Evolutionary conservation across 2,888 invertebrate species (phyloP).

Genomic region (Drosophila testacea): DNA sequence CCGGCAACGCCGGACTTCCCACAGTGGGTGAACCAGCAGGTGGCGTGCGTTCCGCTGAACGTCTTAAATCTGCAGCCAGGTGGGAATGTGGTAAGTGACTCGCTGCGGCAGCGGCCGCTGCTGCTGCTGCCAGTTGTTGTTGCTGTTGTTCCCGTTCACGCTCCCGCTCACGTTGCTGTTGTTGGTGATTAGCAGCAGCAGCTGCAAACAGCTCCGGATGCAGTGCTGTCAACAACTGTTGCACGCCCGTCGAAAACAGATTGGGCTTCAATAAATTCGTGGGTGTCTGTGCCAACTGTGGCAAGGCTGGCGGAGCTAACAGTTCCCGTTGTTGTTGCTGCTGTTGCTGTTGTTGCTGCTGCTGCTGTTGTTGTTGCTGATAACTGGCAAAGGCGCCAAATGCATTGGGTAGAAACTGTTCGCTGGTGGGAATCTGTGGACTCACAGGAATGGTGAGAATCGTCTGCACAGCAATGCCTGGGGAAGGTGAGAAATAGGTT

Average conservation of each 20-base stretch:
- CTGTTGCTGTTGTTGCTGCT: slow-evolving; percentile 66
- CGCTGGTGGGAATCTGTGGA: slow-evolving; percentile 91
- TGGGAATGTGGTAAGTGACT: slow-evolving; percentile 68
- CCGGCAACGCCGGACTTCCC: slow-evolving; percentile 68
- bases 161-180: slow-evolving; percentile 85
- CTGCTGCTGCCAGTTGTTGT: slow-evolving; percentile 63
- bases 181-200: slow-evolving; percentile 85
- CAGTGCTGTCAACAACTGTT: slow-evolving; percentile 91
- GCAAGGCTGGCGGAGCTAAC: slow-evolving; percentile 85
- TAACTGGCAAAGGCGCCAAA: slow-evolving; percentile 82
- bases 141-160: slow-evolving; percentile 63
- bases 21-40: slow-evolving; percentile 72
- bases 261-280: slow-evolving; percentile 91
- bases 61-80: slow-evolving; percentile 68
- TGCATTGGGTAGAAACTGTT: slow-evolving; percentile 85
- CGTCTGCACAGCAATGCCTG: slow-evolving; percentile 97
- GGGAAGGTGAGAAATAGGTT: too few relatives aligned
- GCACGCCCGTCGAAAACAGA: slow-evolving; percentile 90
- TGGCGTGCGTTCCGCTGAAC: slow-evolving; percentile 77
- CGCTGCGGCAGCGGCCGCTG: slow-evolving; percentile 48
- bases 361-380: slow-evolving; percentile 71
- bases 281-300: slow-evolving; percentile 86
- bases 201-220: slow-evolving; percentile 89
- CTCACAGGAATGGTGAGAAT: slow-evolving; percentile 97
- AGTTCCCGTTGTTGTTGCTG: slow-evolving; percentile 59